Conservation (phyloP, 1,140 invertebrate species). For the Ruditapes philippinarum region DNA sequence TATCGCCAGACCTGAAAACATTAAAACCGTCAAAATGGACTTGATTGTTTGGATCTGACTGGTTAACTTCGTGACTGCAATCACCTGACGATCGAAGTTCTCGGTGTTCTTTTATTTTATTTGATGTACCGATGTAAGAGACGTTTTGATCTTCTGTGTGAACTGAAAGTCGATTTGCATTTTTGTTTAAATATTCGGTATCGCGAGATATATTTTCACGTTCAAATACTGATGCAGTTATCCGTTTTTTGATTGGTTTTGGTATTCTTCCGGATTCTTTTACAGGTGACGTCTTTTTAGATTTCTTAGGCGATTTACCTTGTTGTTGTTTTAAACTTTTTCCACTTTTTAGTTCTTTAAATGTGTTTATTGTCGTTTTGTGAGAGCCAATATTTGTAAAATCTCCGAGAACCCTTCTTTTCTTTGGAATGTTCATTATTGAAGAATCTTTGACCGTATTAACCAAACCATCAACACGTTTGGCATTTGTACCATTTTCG, state of each 20-base stretch:
- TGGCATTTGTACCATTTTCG: neutral
- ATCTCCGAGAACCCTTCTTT: neutral
- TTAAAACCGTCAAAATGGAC: neutral
- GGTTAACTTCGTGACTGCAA: neutral
- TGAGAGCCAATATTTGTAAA: neutral
- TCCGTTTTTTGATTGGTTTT: constrained; percentile 18
- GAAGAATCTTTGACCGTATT: neutral
- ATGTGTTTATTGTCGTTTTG: neutral
- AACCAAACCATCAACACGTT: neutral
- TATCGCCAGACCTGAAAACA: no score
- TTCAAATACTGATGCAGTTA: neutral
- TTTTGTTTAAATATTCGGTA: neutral
- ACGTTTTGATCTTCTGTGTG: neutral
- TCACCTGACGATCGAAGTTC: neutral
- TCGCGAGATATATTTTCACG: neutral
- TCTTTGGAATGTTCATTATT: neutral
- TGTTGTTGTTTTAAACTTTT: neutral
- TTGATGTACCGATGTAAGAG: neutral
- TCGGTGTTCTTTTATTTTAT: neutral
- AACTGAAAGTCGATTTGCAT: neutral
- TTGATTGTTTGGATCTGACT: neutral
- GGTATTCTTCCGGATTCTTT: neutral
- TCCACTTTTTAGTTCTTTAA: neutral
- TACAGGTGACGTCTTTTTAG: neutral
- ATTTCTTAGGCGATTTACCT: neutral